Evolutionary conservation across 2,113 vertebrate genomes (phyloP), one percentile per base, ranked within the genome.

Genomic region (Psettodes erumei): DNA sequence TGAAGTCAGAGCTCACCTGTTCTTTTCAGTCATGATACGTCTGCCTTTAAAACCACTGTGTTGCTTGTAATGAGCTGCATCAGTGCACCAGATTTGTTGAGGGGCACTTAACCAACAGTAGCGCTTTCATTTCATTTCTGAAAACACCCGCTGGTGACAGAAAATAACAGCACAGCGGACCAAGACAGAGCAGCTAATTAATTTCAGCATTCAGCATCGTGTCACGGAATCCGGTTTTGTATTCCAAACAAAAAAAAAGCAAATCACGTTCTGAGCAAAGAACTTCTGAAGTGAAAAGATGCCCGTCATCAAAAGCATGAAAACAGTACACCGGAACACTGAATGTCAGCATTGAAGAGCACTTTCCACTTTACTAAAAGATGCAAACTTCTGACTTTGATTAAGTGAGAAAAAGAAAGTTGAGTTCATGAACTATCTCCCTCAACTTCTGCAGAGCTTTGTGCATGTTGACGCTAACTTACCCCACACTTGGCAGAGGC

Each of bases 401-500:
- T 53, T 5, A 30, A 12, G 23, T 60, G 35, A 60, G 13, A 8
- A 28, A 64, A 47, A 50, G 21, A n/a, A 27, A 54, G 13, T 27
- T 12, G 50, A 27, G 5, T n/a, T n/a, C n/a, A n/a, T n/a, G n/a
- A n/a, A n/a, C n/a, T n/a, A n/a, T n/a, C n/a, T n/a, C n/a, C n/a
- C n/a, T n/a, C n/a, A n/a, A n/a, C n/a, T n/a, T n/a, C n/a, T n/a
- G n/a, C n/a, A n/a, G n/a, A n/a, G n/a, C n/a, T n/a, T 48, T 16
- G 23, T 5, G 27, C 12, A 30, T 27, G 13, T 15, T 8, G 38
- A 6, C 33, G 10, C 11, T 35, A 19, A 58, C 21, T 23, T 23
- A n/a, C 45, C 43, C 3, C 15, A 9, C 48, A 51, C 28, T 61
- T 74, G 75, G 59, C 62, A 73, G 58, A 4, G 27, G 53, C 55